A percentile compares a stretch with the other conserved stretches of the same genome.
Evolutionary conservation across 2,113 vertebrate species (phyloP).

Genomic region (Myotis davidii): DNA sequence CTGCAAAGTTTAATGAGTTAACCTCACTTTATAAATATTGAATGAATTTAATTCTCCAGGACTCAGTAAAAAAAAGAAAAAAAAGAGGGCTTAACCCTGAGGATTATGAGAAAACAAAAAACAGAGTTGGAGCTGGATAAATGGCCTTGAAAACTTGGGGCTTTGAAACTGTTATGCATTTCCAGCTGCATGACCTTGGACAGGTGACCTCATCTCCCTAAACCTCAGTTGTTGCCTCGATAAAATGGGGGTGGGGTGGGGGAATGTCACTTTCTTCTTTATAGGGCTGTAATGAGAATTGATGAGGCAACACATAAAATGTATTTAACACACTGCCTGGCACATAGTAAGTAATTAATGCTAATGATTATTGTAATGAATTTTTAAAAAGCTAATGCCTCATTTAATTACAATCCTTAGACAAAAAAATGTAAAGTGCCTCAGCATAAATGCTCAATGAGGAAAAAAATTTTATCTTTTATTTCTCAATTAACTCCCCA

Average conservation of each 20-base stretch:
- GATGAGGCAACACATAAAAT: neutral
- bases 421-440: constrained; percentile 14
- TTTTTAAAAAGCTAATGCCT: constrained; percentile 40
- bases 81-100: neutral
- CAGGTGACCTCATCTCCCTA: neutral
- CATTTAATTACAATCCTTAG: constrained; percentile 43
- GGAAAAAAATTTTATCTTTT: constrained; percentile 34
- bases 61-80: neutral
- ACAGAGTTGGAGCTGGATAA: neutral
- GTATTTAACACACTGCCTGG: neutral
- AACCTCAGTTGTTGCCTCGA: constrained; percentile 27
- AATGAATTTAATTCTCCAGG: constrained; percentile 21
- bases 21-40: constrained; percentile 57
- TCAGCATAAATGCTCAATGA: neutral
- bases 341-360: neutral
- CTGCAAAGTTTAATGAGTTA: constrained; percentile 26
- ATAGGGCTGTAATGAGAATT: neutral
- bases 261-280: neutral
- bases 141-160: neutral
- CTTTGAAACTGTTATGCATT: neutral
- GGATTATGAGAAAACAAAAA: constrained; percentile 41
- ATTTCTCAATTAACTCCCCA: neutral
- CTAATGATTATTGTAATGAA: constrained; percentile 11
- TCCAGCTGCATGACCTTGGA: neutral
- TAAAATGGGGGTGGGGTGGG: neutral